A percentile compares a stretch with the other conserved stretches of the same genome.
phyloP scores from a whole-genome alignment of 2,113 vertebrate species.

The Tetraodon nigroviridis region DNA sequence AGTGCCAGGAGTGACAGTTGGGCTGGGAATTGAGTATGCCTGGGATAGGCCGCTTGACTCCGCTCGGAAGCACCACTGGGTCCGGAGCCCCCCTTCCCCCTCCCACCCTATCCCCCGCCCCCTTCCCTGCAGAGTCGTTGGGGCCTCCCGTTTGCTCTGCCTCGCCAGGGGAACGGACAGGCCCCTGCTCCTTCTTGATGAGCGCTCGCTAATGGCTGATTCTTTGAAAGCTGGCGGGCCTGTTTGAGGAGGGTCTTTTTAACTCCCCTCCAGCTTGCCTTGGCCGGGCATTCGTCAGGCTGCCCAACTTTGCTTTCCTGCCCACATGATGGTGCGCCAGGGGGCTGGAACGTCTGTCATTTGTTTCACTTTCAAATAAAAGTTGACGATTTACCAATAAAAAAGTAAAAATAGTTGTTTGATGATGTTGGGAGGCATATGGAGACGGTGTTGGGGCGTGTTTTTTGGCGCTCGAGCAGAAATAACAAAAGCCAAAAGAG shows the following conservation, averaged over 20 bases:
- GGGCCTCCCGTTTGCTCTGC: slow-evolving; percentile 57
- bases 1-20: slow-evolving; percentile 81
- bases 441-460: slow-evolving; percentile 51
- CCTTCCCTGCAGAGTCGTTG: slow-evolving; percentile 52
- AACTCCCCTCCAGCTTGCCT: slow-evolving; percentile 74
- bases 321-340: slow-evolving; percentile 68
- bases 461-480: slow-evolving; percentile 51
- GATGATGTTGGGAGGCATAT: slow-evolving; percentile 69
- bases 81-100: slow-evolving; percentile 57
- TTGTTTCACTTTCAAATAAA: slow-evolving; percentile 76
- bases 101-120: slow-evolving; percentile 42
- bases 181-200: slow-evolving; percentile 64
- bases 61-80: slow-evolving; percentile 72
- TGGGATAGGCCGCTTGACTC: slow-evolving; percentile 65
- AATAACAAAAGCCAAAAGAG: slow-evolving; percentile 34
- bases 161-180: slow-evolving; percentile 59
- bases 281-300: slow-evolving; percentile 72
- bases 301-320: slow-evolving; percentile 72
- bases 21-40: slow-evolving; percentile 76
- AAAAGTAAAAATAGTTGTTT: slow-evolving; percentile 66
- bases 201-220: slow-evolving; percentile 69
- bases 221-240: slow-evolving; percentile 70
- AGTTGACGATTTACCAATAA: slow-evolving; percentile 75
- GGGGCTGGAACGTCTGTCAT: slow-evolving; percentile 73
- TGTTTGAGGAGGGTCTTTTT: slow-evolving; percentile 75